Percentiles rank a stretch among this genome's conserved stretches.
phyloP scores from a whole-genome alignment of 92 coral and sea anemone genomes.

The Umimayanthus kanabou region DNA sequence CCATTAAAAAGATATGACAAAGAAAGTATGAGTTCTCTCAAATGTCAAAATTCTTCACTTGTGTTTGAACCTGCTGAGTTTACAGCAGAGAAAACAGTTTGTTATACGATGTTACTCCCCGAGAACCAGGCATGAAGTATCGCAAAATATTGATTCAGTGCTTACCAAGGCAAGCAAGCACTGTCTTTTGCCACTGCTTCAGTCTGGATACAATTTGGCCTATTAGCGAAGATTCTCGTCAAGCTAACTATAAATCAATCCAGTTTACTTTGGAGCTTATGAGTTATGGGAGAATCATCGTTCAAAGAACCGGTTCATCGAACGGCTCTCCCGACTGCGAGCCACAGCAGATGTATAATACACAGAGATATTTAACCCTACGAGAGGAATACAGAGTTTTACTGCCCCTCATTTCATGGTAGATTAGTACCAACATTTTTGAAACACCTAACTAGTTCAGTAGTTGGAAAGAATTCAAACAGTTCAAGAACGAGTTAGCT shows the following conservation, averaged over 20 bases:
- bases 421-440: not conserved
- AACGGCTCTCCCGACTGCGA: not conserved
- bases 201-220: slow-evolving; percentile 5
- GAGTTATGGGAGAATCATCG: not conserved
- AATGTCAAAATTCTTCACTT: not conserved
- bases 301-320: not conserved
- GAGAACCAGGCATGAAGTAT: slow-evolving; percentile 3
- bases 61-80: not conserved
- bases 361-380: not conserved
- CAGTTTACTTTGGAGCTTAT: slow-evolving; percentile 4
- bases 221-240: not conserved
- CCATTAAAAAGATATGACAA: not conserved
- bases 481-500: too few species aligned
- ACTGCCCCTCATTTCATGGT: not conserved
- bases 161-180: too few species aligned
- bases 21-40: slow-evolving; percentile 5
- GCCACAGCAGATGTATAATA: not conserved
- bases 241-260: slow-evolving; percentile 14
- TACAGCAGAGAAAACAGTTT: not conserved
- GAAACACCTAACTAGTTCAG: not conserved
- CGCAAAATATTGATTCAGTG: not conserved
- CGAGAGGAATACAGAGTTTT: not conserved
- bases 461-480: not conserved
- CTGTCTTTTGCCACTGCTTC: not conserved
- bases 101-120: not conserved